These are phyloP conservation scores for Patiria pectinifera DNA, from an alignment of 53 echinoderm and acorn worm species.

Conservation along the genomic window DNA sequence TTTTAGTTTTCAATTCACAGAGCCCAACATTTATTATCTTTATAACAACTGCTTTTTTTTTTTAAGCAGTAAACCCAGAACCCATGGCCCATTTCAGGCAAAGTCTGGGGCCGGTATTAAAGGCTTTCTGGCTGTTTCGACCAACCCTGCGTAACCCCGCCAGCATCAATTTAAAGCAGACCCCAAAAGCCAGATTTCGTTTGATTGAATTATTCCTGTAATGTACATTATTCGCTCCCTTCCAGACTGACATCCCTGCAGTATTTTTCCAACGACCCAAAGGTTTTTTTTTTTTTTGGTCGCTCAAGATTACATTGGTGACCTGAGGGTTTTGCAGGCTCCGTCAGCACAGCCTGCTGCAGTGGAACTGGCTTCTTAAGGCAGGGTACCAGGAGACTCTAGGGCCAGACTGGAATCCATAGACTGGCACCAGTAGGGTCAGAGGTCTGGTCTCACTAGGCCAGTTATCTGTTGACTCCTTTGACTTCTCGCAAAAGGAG, in stretches of 20 bases:
- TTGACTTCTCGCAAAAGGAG: slow-evolving; percentile 27
- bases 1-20: not conserved
- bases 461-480: slow-evolving; percentile 52
- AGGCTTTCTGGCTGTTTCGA: not conserved
- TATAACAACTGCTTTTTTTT: slow-evolving; percentile 18
- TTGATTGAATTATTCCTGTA: slow-evolving; percentile 55
- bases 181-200: slow-evolving; percentile 14
- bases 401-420: slow-evolving; percentile 58
- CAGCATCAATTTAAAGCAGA: not conserved
- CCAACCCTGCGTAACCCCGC: not conserved
- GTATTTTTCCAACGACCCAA: slow-evolving; percentile 40
- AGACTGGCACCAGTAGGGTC: slow-evolving; percentile 65
- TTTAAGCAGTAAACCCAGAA: not conserved
- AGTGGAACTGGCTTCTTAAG: not conserved
- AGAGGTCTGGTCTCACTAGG: slow-evolving; percentile 48
- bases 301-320: slow-evolving; percentile 33
- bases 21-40: not conserved
- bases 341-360: not conserved
- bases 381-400: slow-evolving; percentile 25
- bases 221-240: slow-evolving; percentile 9
- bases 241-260: slow-evolving; percentile 7
- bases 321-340: not conserved
- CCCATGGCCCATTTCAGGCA: slow-evolving; percentile 19
- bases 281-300: not conserved
- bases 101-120: not conserved